Conservation (phyloP, 2,888 invertebrate genomes). For the Sphinx pinastri region DNA sequence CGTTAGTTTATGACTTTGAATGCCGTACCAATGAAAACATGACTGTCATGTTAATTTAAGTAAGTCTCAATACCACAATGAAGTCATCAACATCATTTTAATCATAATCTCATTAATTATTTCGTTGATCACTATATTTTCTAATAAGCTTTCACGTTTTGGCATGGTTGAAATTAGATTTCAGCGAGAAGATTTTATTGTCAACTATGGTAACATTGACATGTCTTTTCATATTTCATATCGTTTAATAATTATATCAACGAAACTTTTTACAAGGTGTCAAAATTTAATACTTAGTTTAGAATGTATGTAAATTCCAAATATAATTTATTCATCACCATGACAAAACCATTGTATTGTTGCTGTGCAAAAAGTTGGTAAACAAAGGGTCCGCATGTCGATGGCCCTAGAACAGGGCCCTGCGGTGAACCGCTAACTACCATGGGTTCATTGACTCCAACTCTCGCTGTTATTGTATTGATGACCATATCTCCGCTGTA, state of each 20-base stretch:
- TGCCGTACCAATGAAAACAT: constrained; percentile 45
- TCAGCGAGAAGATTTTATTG: no score
- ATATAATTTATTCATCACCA: neutral
- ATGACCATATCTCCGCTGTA: constrained; percentile 33
- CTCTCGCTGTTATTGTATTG: constrained; percentile 53
- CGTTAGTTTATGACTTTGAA: constrained; percentile 35
- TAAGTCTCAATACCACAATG: constrained; percentile 33
- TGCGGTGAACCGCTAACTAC: constrained; percentile 63
- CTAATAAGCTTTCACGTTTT: no score
- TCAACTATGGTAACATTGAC: no score
- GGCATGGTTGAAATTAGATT: no score
- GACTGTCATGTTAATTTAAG: constrained; percentile 50
- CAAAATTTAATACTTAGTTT: neutral
- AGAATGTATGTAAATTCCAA: neutral
- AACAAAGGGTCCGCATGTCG: constrained; percentile 45
- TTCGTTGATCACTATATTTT: neutral
- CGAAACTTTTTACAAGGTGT: no score
- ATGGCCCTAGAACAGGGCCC: constrained; percentile 53
- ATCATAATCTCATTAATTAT: neutral
- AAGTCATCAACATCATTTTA: neutral
- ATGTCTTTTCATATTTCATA: no score
- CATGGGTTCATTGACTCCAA: constrained; percentile 57
- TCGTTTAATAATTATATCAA: no score
- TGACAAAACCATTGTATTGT: neutral
- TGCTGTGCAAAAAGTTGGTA: constrained; percentile 39